Conservation (phyloP, 2,113 vertebrate species). For the Thermophis baileyi region DNA sequence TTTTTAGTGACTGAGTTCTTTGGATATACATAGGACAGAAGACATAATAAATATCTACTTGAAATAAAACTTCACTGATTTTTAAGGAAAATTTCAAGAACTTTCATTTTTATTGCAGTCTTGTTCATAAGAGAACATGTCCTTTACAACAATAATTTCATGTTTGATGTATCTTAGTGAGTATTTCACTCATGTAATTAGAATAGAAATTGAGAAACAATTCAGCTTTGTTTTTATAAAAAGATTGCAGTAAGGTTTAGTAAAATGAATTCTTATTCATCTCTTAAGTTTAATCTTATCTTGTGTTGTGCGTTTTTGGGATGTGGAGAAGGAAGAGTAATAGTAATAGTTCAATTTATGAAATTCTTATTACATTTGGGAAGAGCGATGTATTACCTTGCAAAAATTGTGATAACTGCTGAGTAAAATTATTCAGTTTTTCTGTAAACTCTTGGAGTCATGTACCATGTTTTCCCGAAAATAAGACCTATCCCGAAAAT, state of each 20-base stretch:
- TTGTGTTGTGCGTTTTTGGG: slow-evolving; percentile 46
- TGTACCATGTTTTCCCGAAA: too few species aligned
- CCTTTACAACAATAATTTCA: neutral
- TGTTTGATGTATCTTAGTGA: neutral
- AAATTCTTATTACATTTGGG: slow-evolving; percentile 39
- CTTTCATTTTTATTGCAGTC: neutral
- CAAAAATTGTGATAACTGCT: slow-evolving; percentile 26
- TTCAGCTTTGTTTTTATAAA: neutral
- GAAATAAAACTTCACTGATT: neutral
- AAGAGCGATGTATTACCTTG: slow-evolving; percentile 30
- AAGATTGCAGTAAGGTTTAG: neutral
- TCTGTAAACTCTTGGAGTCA: neutral
- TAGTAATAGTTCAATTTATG: slow-evolving; percentile 42
- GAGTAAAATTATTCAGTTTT: neutral
- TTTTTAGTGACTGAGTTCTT: slow-evolving; percentile 10
- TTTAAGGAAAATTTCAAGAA: neutral
- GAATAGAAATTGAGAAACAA: neutral
- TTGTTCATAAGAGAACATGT: neutral
- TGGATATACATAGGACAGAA: neutral
- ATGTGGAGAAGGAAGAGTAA: slow-evolving; percentile 31
- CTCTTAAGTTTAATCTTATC: slow-evolving; percentile 43
- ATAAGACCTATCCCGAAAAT: too few species aligned
- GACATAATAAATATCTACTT: neutral
- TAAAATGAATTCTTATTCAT: slow-evolving; percentile 24
- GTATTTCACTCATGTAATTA: neutral